Evolutionary conservation across 2,797 vertebrate species (phyloP), one percentile per base, ranked within the genome.

Genomic region (Podarcis siculus): DNA sequence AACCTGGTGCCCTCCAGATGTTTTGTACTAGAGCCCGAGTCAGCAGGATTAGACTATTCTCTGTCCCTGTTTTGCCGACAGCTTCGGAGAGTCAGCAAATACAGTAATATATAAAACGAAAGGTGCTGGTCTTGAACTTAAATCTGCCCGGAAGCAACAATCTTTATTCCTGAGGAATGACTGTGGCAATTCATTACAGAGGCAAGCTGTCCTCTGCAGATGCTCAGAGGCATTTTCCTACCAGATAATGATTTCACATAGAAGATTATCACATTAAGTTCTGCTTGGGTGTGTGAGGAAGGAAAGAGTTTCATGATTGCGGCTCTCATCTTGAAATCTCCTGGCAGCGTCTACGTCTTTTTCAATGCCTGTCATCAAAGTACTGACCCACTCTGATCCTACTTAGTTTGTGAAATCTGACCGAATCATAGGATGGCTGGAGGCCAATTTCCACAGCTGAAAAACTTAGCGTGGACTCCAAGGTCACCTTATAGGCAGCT

Each of bases 401-500:
- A 13, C 15, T 81, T 80, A 75, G n/a, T 37, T 61, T 49, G 67
- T 8, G 27, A 84, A 92, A 93, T 82, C 75, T 75, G 42, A 45
- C 75, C 82, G 83, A 90, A 87, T 86, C 27, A 8, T 69, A 85
- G 64, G 17, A 90, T 55, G 80, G 89, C 86, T 86, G 83, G 67
- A 84, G 91, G 90, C 75, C 80, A 87, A 3, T 72, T 87, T 92
- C 72, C 89, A 67, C 82, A 90, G 83, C 45, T 89, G 82, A 79
- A 73, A 19, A 92, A 82, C 19, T n/a, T 87, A 86, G 45, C 0
- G 0, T 25, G 77, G 85, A 39, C 82, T 88, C 86, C 89, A 83
- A 89, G 87, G 87, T 91, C 17, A 89, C 90, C 89, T 92, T 78
- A 55, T 85, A 67, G 39, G 82, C 93, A 49, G 15, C 30, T 89